These are phyloP conservation scores for Aphelenchoides avenae DNA, from an alignment of 1,140 invertebrate genomes.

Conservation along the genomic window DNA sequence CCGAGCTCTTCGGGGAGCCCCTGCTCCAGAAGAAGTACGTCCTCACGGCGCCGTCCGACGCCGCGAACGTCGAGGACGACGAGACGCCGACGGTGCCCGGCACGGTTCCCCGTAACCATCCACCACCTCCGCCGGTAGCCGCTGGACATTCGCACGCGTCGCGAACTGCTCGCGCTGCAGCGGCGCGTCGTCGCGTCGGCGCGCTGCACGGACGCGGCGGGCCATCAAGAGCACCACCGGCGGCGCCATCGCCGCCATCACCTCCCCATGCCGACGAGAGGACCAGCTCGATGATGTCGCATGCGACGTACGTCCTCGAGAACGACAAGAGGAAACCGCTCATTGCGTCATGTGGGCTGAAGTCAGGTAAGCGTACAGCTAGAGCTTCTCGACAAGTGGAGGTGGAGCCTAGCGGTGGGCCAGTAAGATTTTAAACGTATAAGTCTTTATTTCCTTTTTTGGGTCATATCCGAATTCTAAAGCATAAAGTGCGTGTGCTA, in stretches of 20 bases:
- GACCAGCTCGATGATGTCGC: constrained; percentile 41
- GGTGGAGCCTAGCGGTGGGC: no score
- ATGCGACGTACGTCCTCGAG: constrained; percentile 49
- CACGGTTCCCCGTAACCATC: constrained; percentile 1
- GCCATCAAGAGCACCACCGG: not conserved
- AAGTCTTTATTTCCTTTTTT: no score
- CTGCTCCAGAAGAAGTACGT: constrained; percentile 27
- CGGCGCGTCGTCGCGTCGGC: no score
- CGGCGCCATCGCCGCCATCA: constrained; percentile 3
- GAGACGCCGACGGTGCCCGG: constrained; percentile 25
- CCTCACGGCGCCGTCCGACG: constrained; percentile 3
- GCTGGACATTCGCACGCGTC: not conserved
- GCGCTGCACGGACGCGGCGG: no score
- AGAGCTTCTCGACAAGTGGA: no score
- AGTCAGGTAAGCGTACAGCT: constrained; percentile 18
- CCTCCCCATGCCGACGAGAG: no score
- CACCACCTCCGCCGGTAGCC: not conserved
- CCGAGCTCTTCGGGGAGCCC: constrained; percentile 46
- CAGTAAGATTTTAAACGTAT: no score
- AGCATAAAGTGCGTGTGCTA: no score
- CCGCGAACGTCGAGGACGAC: not conserved
- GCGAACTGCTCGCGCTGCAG: no score
- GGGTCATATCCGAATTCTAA: no score
- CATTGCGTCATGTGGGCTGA: constrained; percentile 23
- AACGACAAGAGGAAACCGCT: constrained; percentile 48